Conservation (phyloP, 2,797 vertebrate genomes). For the Liparis tanakae region DNA sequence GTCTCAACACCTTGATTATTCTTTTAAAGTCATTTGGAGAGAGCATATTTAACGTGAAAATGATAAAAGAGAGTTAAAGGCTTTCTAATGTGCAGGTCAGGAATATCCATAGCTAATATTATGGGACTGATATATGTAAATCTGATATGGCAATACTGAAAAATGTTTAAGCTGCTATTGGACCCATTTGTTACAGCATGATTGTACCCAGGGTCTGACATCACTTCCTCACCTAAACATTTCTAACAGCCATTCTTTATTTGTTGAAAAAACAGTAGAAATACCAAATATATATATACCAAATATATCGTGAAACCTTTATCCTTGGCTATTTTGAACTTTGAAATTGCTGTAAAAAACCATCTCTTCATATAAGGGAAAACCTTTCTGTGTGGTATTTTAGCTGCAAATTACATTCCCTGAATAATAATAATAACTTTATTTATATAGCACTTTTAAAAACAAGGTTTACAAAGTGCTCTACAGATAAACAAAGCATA, state of each 20-base stretch:
- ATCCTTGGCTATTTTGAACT: background rate
- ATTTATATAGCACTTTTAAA: too few relatives aligned
- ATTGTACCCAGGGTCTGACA: background rate
- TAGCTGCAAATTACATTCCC: background rate
- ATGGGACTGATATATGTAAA: background rate
- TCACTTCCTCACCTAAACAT: background rate
- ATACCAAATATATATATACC: background rate
- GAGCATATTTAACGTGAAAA: background rate
- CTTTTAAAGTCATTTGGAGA: background rate
- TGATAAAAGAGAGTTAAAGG: too few relatives aligned
- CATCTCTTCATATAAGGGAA: background rate
- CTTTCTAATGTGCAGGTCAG: background rate
- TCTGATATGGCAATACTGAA: background rate
- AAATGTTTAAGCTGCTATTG: background rate
- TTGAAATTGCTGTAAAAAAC: background rate
- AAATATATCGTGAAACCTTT: background rate
- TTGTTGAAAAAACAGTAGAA: accelerated
- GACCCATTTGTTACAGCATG: background rate
- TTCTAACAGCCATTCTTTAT: background rate
- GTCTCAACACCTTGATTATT: background rate
- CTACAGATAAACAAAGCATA: too few relatives aligned
- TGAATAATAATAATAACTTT: too few relatives aligned
- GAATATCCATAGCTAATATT: background rate
- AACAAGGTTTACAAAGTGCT: too few relatives aligned
- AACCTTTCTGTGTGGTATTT: background rate